Conservation (phyloP, 2,888 invertebrate genomes). For the Cinara cedri region DNA sequence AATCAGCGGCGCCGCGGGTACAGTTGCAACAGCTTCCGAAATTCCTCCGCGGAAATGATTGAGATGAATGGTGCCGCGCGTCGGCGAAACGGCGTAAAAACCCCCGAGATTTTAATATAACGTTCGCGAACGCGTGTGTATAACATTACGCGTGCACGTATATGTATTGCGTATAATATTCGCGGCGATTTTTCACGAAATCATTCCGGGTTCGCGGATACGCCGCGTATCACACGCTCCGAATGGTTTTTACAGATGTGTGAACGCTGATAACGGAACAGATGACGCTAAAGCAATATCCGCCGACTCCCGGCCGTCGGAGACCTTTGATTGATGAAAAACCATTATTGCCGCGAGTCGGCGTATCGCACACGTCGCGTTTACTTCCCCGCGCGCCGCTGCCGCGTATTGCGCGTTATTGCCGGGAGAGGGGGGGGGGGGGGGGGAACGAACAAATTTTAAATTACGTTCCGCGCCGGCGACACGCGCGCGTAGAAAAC, state of each 20-base stretch:
- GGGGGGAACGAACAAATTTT: conserved; percentile 1
- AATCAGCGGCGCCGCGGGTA: conserved; percentile 33
- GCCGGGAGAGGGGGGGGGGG: too few species aligned
- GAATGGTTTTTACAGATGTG: conserved; percentile 54
- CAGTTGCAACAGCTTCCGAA: conserved; percentile 18
- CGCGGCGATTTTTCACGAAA: conserved; percentile 50
- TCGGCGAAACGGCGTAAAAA: conserved; percentile 29
- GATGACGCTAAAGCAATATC: conserved; percentile 49
- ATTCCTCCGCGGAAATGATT: conserved; percentile 55
- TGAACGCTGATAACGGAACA: conserved; percentile 55
- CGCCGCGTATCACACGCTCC: conserved; percentile 25
- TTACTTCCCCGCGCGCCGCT: background rate
- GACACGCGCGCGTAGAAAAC: background rate
- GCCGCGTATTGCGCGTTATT: background rate
- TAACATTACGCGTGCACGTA: too few species aligned
- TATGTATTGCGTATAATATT: background rate
- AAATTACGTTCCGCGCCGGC: background rate
- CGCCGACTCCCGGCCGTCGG: too few species aligned
- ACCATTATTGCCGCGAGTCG: conserved; percentile 43
- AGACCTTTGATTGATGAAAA: conserved; percentile 53
- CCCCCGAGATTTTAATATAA: conserved; percentile 51
- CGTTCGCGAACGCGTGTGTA: background rate
- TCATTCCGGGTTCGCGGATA: conserved; percentile 52
- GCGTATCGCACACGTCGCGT: background rate
- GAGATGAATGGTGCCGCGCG: conserved; percentile 50